Evolutionary conservation across 2,888 invertebrate genomes (phyloP).

Genomic region (Nemoura dubitans): DNA sequence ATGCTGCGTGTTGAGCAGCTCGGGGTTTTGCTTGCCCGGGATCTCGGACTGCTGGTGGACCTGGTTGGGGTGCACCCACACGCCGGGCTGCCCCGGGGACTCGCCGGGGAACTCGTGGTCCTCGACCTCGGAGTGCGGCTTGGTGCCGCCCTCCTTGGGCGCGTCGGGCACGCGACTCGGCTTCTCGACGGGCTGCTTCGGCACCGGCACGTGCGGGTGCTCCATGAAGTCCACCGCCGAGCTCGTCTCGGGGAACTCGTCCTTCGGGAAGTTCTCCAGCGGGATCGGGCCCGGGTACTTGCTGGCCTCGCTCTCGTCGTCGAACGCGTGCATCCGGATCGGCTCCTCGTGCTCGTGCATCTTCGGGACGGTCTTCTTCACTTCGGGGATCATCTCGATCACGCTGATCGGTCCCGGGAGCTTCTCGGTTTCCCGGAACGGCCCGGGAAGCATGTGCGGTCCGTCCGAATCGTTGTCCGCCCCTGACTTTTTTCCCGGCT

Average conservation of each 20-base stretch:
- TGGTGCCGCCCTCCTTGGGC: too few species aligned
- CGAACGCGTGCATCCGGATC: not conserved
- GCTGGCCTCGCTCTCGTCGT: slow-evolving; percentile 1
- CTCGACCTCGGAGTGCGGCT: slow-evolving; percentile 29
- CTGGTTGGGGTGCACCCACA: slow-evolving; percentile 40
- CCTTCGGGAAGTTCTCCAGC: slow-evolving; percentile 31
- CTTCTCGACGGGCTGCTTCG: not conserved
- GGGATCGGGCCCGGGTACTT: slow-evolving; percentile 39
- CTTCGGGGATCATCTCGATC: slow-evolving; percentile 27
- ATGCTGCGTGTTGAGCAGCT: slow-evolving; percentile 13
- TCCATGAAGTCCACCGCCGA: not conserved
- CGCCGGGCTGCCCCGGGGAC: slow-evolving; percentile 35
- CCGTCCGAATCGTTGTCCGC: not conserved
- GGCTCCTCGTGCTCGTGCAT: not conserved
- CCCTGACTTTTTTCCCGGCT: not conserved
- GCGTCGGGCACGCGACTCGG: slow-evolving; percentile 3
- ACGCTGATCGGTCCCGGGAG: not conserved
- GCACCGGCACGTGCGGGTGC: not conserved
- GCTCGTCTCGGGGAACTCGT: not conserved
- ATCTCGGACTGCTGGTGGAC: slow-evolving; percentile 44
- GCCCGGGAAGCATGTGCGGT: slow-evolving; percentile 16
- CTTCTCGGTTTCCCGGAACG: slow-evolving; percentile 7
- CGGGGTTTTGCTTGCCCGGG: slow-evolving; percentile 33
- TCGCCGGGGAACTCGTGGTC: slow-evolving; percentile 44
- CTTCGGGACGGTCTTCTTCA: not conserved